A percentile compares a stretch with the other conserved stretches of the same genome.
These are phyloP conservation scores for Pollicipes pollicipes DNA, from an alignment of 1,140 invertebrate genomes.

Conservation along the genomic window DNA sequence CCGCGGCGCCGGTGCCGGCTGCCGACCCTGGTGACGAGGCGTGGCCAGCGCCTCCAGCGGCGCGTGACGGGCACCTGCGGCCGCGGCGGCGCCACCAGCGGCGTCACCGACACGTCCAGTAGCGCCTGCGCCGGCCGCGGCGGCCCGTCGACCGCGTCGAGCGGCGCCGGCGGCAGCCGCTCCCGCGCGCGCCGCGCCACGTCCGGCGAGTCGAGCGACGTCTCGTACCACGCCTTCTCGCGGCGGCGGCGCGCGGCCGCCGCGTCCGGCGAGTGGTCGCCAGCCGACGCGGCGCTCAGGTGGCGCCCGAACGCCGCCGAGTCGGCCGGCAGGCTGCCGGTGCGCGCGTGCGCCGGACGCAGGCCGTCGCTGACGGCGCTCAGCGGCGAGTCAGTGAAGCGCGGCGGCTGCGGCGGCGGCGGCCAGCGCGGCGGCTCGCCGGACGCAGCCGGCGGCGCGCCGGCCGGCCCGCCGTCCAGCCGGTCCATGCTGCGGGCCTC, in stretches of 20 bases:
- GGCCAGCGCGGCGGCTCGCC: neutral
- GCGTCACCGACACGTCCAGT: conserved; percentile 3
- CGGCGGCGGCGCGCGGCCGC: conserved; percentile 16
- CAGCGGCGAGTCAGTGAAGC: conserved; percentile 4
- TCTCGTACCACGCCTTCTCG: conserved; percentile 56
- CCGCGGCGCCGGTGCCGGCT: conserved; percentile 4
- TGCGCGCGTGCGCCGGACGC: neutral
- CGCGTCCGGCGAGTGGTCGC: conserved; percentile 20
- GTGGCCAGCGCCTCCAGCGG: neutral
- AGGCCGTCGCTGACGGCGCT: neutral
- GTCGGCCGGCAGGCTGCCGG: neutral
- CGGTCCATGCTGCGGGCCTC: conserved; percentile 22
- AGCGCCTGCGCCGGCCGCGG: neutral
- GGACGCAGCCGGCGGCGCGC: neutral
- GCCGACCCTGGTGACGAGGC: conserved; percentile 11
- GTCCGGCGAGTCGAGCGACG: conserved; percentile 40
- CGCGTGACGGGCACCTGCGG: neutral
- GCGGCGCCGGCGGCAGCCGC: conserved; percentile 8
- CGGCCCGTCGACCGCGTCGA: neutral
- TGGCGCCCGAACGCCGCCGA: conserved; percentile 8
- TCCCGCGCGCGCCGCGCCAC: conserved; percentile 9
- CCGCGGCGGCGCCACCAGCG: neutral
- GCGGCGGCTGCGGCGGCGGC: conserved; percentile 3
- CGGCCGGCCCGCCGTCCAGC: conserved; percentile 16
- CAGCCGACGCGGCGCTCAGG: conserved; percentile 15